Base-by-base conservation (phyloP, 2,797 vertebrate genomes). In the Psittacula derbiana region DNA sequence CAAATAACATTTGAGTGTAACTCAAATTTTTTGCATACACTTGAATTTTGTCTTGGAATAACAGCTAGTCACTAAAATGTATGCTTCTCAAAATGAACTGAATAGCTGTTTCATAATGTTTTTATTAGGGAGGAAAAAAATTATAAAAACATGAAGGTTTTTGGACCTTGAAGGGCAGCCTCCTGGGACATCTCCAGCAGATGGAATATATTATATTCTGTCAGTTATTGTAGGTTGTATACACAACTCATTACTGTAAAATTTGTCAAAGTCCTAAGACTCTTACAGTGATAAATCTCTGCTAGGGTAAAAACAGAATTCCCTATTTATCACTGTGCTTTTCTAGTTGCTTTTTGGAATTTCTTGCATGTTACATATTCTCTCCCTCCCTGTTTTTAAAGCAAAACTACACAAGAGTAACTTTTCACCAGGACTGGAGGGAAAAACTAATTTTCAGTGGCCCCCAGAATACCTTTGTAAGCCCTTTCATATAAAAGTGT, bases 151-250 rank as follows among this genome's bases (percentile, higher is more conserved):
- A 27, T 73, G 19, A 12, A 85, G 76, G 79, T 28, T 93, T 93
- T 96, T 92, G 74, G 92, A 90, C 91, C 82, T 96, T 78, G 93
- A 96, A 97, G 95, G 97, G 97, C 97, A 97, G 92, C 95, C 97
- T 98, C 95, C 95, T 97, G 98, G 97, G 96, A 96, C 55, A 79
- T 81, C 73, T 89, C 33, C 80, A 96, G 93, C 98, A 98, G 95
- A 98, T 98, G 98, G 98, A 98, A 98, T 89, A 86, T 88, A 97
- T 98, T 98, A 98, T 65, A 84, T 88, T 94, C 88, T 96, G 95
- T 95, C 95, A 97, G 97, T 97, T 97, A 97, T 98, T 98, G 97
- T 97, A 97, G 97, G 94, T 97, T 97, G 97, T 93, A 86, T 96
- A 97, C 96, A 97, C 94, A 97, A 96, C 93, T 96, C 96, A 97